These are phyloP conservation scores for Mus spicilegus DNA, from an alignment of 2,113 vertebrate species.

Conservation along the genomic window DNA sequence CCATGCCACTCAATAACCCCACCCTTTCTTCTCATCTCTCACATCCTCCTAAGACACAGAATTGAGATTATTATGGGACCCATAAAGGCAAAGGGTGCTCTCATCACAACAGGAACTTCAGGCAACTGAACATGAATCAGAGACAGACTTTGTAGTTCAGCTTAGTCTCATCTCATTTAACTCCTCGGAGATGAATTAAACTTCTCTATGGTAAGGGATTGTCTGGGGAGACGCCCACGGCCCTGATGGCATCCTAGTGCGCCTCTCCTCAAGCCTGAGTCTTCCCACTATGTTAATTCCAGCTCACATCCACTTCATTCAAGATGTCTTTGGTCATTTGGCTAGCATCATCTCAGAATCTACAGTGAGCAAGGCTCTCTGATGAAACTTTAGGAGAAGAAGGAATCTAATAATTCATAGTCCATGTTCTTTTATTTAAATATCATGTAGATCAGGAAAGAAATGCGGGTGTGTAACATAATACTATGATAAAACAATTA, in stretches of 20 bases:
- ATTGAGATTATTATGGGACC: not conserved
- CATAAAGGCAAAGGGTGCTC: rapidly evolving
- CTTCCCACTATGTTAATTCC: no score
- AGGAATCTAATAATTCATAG: not conserved
- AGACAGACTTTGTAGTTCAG: rapidly evolving
- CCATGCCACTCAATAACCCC: rapidly evolving
- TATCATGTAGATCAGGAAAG: no score
- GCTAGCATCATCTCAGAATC: not conserved
- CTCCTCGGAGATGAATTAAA: rapidly evolving
- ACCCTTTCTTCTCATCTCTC: not conserved
- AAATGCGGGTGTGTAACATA: not conserved
- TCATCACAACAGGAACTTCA: rapidly evolving
- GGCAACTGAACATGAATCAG: rapidly evolving
- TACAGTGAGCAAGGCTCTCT: not conserved
- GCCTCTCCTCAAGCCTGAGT: not conserved
- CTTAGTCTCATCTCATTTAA: rapidly evolving
- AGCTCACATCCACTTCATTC: not conserved
- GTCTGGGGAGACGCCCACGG: not conserved
- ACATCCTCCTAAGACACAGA: rapidly evolving
- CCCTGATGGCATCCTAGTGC: not conserved
- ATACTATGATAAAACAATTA: not conserved
- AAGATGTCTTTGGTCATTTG: not conserved
- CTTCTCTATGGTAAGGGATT: rapidly evolving
- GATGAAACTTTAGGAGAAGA: not conserved
- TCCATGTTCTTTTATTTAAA: not conserved